Evolutionary conservation across 2,888 invertebrate species (phyloP).

Genomic region (Dryocosmus kuriphilus): DNA sequence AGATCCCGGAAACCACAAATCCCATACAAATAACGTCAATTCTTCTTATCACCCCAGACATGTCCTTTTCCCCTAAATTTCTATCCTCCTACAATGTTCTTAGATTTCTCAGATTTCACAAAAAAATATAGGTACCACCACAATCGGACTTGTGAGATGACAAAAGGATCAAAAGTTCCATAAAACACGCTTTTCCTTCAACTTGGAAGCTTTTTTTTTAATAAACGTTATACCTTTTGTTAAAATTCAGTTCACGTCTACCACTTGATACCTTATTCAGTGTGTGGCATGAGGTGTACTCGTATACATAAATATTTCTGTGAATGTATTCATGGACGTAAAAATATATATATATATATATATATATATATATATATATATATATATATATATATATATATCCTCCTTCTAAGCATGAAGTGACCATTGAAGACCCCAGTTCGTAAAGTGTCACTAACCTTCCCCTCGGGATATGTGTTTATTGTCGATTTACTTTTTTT

Average conservation of each 20-base stretch:
- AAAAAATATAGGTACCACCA: not conserved
- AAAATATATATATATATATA: not conserved
- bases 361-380: not conserved
- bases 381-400: not conserved
- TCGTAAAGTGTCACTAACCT: constrained; percentile 15
- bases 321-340: not conserved
- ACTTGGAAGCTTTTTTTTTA: not conserved
- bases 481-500: constrained; percentile 9
- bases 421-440: not conserved
- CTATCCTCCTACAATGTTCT: too few relatives aligned
- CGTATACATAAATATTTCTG: not conserved
- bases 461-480: not conserved
- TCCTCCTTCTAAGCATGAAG: constrained; percentile 8
- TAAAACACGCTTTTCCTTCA: not conserved
- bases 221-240: constrained; percentile 11
- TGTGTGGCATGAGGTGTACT: not conserved
- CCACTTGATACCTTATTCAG: not conserved
- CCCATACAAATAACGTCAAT: not conserved
- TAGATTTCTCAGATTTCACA: not conserved
- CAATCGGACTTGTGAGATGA: not conserved
- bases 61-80: not conserved
- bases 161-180: not conserved
- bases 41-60: not conserved
- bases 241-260: not conserved
- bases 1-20: not conserved